Evolutionary conservation across 2,797 vertebrate genomes (phyloP).

Genomic region (Tinamus major): DNA sequence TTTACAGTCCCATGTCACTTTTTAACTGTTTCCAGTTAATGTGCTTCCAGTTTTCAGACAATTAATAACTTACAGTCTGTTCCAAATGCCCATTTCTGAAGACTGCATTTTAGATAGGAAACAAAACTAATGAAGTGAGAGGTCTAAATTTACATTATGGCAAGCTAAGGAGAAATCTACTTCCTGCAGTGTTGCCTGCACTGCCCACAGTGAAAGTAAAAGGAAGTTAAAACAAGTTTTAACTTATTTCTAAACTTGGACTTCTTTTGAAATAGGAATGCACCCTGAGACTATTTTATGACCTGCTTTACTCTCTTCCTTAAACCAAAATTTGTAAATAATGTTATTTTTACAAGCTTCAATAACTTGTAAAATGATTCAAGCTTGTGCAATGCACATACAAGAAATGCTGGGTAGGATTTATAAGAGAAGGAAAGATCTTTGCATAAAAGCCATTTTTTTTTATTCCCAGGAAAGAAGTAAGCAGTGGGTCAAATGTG

Average conservation of each 20-base stretch:
- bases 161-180: not conserved
- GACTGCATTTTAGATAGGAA: not conserved
- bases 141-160: not conserved
- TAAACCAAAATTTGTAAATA: not conserved
- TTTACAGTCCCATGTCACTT: not conserved
- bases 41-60: not conserved
- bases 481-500: not conserved
- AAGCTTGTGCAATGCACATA: rapidly evolving
- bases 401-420: not conserved
- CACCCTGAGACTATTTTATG: not conserved
- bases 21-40: not conserved
- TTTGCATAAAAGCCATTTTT: not conserved
- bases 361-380: not conserved
- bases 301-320: not conserved
- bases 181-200: not conserved
- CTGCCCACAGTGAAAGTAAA: not conserved
- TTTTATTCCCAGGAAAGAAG: not conserved
- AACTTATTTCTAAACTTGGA: not conserved
- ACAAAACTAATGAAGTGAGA: not conserved
- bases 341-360: not conserved
- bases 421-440: not conserved
- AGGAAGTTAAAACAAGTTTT: not conserved
- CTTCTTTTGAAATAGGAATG: not conserved
- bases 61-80: not conserved
- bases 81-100: not conserved